Percentiles rank a stretch among this genome's conserved stretches.
These are phyloP conservation scores for Hermaeophaga mercurialis DNA, from an alignment of 2,888 invertebrate species.

Conservation along the genomic window DNA sequence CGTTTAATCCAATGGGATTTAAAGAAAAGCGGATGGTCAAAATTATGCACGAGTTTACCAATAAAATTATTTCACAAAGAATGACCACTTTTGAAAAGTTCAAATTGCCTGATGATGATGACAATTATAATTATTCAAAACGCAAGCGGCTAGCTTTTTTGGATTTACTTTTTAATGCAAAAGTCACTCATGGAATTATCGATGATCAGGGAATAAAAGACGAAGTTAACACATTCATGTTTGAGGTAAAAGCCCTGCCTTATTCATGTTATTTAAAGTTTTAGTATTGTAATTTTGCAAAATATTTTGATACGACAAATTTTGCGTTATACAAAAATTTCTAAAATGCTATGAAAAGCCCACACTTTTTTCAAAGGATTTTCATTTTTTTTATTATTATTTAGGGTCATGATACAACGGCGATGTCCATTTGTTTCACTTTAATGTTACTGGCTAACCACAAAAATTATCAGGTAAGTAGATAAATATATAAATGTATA, in stretches of 20 bases:
- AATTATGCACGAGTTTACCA: slow-evolving; percentile 43
- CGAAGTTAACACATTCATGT: slow-evolving; percentile 68
- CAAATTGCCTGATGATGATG: slow-evolving; percentile 37
- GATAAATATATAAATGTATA: no score
- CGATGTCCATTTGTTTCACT: slow-evolving; percentile 38
- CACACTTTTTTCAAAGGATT: no score
- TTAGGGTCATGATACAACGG: slow-evolving; percentile 47
- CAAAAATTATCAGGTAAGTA: slow-evolving; percentile 39
- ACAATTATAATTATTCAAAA: slow-evolving; percentile 45
- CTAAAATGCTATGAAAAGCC: no score
- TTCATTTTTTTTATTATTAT: slow-evolving; percentile 27
- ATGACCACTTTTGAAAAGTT: slow-evolving; percentile 34
- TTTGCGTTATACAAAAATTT: no score
- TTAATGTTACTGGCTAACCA: slow-evolving; percentile 43
- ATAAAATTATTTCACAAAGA: slow-evolving; percentile 41
- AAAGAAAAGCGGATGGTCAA: slow-evolving; percentile 37
- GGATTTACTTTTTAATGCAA: slow-evolving; percentile 44
- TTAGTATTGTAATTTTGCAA: no score
- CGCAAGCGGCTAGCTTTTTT: slow-evolving; percentile 56
- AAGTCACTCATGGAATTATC: slow-evolving; percentile 38
- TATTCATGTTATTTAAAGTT: no score
- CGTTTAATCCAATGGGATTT: slow-evolving; percentile 24
- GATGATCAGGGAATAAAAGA: slow-evolving; percentile 60
- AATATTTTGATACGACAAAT: no score
- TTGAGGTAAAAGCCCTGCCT: slow-evolving; percentile 47